Evolutionary conservation across 2,888 invertebrate genomes (phyloP).

Genomic region (Meteorus cinctellus): DNA sequence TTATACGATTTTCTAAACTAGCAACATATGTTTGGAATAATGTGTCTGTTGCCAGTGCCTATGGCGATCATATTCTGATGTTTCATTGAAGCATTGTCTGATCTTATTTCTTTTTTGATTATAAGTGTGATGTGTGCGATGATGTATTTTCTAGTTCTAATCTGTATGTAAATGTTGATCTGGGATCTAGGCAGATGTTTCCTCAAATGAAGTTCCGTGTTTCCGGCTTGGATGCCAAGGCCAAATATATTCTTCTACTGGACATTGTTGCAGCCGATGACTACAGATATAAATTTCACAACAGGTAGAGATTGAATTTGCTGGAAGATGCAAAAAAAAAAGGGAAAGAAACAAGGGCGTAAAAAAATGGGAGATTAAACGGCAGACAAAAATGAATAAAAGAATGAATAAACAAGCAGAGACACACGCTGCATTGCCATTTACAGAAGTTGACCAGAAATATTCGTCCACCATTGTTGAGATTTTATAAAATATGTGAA

Average conservation of each 20-base stretch:
- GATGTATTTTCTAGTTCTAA: slow-evolving; percentile 49
- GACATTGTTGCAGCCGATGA: slow-evolving; percentile 99
- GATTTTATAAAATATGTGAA: neutral
- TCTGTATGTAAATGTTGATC: slow-evolving; percentile 65
- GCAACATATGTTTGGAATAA: neutral
- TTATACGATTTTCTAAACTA: too few relatives aligned
- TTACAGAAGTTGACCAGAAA: slow-evolving; percentile 38
- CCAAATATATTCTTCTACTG: slow-evolving; percentile 98
- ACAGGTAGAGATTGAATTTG: slow-evolving; percentile 79
- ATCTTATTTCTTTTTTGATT: neutral
- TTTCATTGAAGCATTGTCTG: neutral
- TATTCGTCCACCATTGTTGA: slow-evolving; percentile 40
- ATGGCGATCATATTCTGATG: neutral
- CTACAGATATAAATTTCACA: slow-evolving; percentile 98
- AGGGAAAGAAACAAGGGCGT: slow-evolving; percentile 7
- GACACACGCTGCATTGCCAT: slow-evolving; percentile 32
- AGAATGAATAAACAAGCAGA: slow-evolving; percentile 5
- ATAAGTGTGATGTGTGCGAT: slow-evolving; percentile 26
- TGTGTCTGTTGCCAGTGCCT: neutral
- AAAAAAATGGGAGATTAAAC: slow-evolving; percentile 5
- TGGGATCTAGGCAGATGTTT: slow-evolving; percentile 95
- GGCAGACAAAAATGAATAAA: neutral
- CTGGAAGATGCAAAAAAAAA: slow-evolving; percentile 18
- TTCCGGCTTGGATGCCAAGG: slow-evolving; percentile 97
- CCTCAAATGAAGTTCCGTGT: slow-evolving; percentile 99